Evolutionary conservation across 1,140 invertebrate genomes (phyloP).

Genomic region (Lordiphosa collinella): DNA sequence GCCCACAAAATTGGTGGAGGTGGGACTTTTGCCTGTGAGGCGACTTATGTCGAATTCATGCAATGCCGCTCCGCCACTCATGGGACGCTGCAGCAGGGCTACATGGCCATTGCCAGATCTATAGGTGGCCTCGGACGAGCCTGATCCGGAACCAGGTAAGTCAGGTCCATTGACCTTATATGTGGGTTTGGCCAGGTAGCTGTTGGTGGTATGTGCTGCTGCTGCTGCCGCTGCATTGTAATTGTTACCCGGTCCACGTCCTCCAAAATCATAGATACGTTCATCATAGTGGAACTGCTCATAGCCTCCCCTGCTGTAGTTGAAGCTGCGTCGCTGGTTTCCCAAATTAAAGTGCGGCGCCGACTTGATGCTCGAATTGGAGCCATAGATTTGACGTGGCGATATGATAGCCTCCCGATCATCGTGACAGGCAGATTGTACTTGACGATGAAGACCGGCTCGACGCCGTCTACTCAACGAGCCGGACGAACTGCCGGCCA

Average conservation of each 20-base stretch:
- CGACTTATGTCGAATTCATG: slow-evolving; percentile 79
- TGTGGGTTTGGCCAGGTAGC: slow-evolving; percentile 35
- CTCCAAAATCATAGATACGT: slow-evolving; percentile 76
- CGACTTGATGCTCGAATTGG: slow-evolving; percentile 80
- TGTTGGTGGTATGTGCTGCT: background rate
- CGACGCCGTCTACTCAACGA: slow-evolving; percentile 59
- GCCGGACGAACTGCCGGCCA: slow-evolving; percentile 41
- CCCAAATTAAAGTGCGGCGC: slow-evolving; percentile 78
- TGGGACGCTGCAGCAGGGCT: slow-evolving; percentile 26
- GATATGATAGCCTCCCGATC: slow-evolving; percentile 57
- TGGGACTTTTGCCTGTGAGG: slow-evolving; percentile 79
- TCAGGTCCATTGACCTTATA: slow-evolving; percentile 31
- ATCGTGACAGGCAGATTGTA: slow-evolving; percentile 61
- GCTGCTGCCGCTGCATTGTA: slow-evolving; percentile 30
- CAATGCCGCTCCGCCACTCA: slow-evolving; percentile 46
- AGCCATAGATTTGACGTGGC: slow-evolving; percentile 76
- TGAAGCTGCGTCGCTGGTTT: slow-evolving; percentile 51
- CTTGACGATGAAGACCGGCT: slow-evolving; percentile 53
- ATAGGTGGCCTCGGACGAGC: slow-evolving; percentile 54
- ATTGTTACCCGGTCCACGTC: slow-evolving; percentile 72
- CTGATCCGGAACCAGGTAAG: slow-evolving; percentile 50
- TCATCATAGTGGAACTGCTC: slow-evolving; percentile 73
- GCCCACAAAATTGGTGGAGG: slow-evolving; percentile 72
- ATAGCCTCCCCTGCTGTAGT: slow-evolving; percentile 37
- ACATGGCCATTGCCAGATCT: slow-evolving; percentile 20